Base-by-base conservation (phyloP, 64 coral and sea anemone genomes). In the Dendronephthya gigantea region DNA sequence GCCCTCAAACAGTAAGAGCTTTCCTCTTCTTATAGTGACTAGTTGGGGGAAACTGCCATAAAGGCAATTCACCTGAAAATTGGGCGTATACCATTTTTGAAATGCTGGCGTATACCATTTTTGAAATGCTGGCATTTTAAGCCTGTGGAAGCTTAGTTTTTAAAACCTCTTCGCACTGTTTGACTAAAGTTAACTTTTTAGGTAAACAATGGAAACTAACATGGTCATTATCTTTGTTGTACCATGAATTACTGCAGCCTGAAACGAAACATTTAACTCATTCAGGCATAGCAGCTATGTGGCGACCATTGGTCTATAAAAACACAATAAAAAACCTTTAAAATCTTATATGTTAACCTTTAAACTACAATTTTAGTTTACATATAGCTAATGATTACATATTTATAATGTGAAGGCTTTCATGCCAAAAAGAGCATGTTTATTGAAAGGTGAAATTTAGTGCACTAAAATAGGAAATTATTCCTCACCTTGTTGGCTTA, bases 121-220 rank as follows among this genome's bases (percentile, higher is more conserved):
- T 4, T 7, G 7, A 75, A 75, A 75, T 75, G 4, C 4, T 33
- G 2, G 30, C 69, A 75, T 75, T 75, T 75, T 34, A 30, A 4
- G 69, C 69, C 23, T 75, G 6, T 17, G 58, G 58, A 66, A 66
- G 19, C 58, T 22, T 75, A 75, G 23, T 30, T 15, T 28, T 75
- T 75, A 75, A 75, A 13, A 30, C 2, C 34, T 3, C 34, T 27
- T 15, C 13, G 12, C 3, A 31, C 35, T 75, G 69, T 75, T 75
- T 17, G 22, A 56, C 22, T 75, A 75, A 30, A 75, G 7, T 34
- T 75, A 37, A 8, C 6, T 75, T 66, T 45, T 66, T 34, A 75
- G 69, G 69, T 75, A 37, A 75, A 75, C 69, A 30, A 75, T 75
- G 69, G 69, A 75, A 75, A 75, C 69, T 75, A 27, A 75, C 35